phyloP scores from a whole-genome alignment of 2,797 vertebrate species.

The Nannoperca obscura region DNA sequence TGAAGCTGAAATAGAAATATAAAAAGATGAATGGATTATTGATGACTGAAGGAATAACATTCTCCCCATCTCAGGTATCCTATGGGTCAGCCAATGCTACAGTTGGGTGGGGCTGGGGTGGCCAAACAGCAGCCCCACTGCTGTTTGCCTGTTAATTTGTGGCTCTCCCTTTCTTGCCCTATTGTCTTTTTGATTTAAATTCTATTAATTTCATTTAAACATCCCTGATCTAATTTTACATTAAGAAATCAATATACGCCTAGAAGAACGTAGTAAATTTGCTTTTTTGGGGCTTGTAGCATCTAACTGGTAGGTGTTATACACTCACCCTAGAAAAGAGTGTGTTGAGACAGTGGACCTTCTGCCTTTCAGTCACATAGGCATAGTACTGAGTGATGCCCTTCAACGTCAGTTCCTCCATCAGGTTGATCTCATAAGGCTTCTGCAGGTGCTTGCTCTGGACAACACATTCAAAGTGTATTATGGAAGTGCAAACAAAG shows the following conservation, averaged over 20 bases:
- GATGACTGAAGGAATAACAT: not conserved
- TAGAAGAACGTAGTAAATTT: no score
- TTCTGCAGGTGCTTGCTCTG: conserved; percentile 82
- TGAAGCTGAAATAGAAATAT: conserved; percentile 69
- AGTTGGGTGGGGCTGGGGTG: no score
- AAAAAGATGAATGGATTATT: not conserved
- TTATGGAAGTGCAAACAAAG: not conserved
- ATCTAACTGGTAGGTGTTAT: not conserved
- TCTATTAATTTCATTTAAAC: not conserved
- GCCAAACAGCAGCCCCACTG: not conserved
- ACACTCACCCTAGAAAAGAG: conserved; percentile 83
- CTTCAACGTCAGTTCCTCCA: conserved; percentile 86
- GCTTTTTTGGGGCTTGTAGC: not conserved
- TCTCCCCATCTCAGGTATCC: not conserved
- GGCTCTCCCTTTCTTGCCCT: not conserved
- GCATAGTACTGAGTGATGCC: conserved; percentile 87
- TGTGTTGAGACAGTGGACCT: conserved; percentile 87
- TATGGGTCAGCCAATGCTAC: not conserved
- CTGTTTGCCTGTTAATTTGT: not conserved
- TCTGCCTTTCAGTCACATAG: conserved; percentile 85
- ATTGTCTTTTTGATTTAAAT: not conserved
- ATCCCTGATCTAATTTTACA: not conserved
- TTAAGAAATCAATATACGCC: no score
- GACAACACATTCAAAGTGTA: conserved; percentile 11
- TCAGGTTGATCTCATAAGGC: conserved; percentile 87